Base-by-base conservation (phyloP, 2,113 vertebrate genomes). In the Tympanuchus pallidicinctus region DNA sequence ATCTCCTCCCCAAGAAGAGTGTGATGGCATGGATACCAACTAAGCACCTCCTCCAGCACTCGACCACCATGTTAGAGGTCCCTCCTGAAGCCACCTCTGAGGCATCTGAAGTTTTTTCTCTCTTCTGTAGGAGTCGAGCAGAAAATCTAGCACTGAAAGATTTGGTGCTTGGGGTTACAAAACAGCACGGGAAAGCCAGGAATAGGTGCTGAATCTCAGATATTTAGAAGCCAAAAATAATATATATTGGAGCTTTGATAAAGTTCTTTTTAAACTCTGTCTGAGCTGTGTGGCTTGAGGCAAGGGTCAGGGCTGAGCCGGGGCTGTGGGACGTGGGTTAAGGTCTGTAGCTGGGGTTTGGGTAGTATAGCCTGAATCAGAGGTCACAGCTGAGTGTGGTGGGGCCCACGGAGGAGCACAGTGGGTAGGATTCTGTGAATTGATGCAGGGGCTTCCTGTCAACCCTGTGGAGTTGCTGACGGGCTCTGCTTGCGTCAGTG, bases 1-100 rank as follows among this genome's bases (percentile, higher is more conserved):
- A 21, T 93, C 98, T 92, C 94, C 97, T 78, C 97, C 97, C 57
- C 99, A 89, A 2, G 93, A 97, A 42, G 98, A 97, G 13, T 98
- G 98, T 1, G 99, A 99, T 43, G 95, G 97, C 98, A 99, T 99
- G 99, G 99, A 99, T 97, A 99, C 98, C 98, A 99, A 99, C 97
- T 99, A 98, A 98, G 45, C 86, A 85, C 63, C 52, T n/a, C 50
- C 71, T 86, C 45, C 65, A 91, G 81, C 63, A 4, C 83, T 77
- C 1, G 8, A 75, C 78, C 63, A 75, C 63, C 78, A 1, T 30
- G 13, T 27, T 73, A 59, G 82, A 12, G 3, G 73, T 81, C 7
- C 86, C 93, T 94, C 94, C 22, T 95, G 77, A 95, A 92, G 92
- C 89, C 67, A 74, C 92, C 91, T 89, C 88, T 91, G 85, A 91